These are phyloP conservation scores for Eubasilissa regina DNA, from an alignment of 1,140 invertebrate species.

Conservation along the genomic window DNA sequence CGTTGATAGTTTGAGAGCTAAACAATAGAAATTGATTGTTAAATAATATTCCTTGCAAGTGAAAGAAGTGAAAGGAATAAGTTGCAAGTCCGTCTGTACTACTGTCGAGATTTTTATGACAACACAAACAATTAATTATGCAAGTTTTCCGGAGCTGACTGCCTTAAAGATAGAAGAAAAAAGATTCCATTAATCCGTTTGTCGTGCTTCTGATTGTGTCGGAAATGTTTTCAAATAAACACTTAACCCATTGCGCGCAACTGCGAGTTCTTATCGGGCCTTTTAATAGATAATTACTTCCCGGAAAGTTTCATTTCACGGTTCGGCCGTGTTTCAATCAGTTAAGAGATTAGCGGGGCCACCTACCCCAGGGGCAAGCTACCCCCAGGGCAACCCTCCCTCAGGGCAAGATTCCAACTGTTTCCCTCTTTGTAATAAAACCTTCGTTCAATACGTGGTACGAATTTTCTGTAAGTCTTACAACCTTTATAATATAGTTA, in stretches of 20 bases:
- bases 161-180: too few relatives aligned
- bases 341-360: conserved; percentile 49
- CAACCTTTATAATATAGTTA: too few relatives aligned
- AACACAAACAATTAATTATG: too few relatives aligned
- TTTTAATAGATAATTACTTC: conserved; percentile 52
- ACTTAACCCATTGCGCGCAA: not conserved
- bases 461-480: not conserved
- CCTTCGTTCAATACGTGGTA: not conserved
- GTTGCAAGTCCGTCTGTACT: too few relatives aligned
- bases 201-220: not conserved
- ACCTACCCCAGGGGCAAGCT: not conserved
- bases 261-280: conserved; percentile 37
- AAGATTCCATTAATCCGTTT: not conserved
- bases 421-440: not conserved
- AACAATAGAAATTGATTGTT: too few relatives aligned
- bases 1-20: too few relatives aligned
- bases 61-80: too few relatives aligned
- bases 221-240: conserved; percentile 26
- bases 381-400: conserved; percentile 1
- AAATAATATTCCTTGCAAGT: too few relatives aligned
- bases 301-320: conserved; percentile 43
- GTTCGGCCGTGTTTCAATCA: conserved; percentile 46
- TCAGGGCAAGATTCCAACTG: conserved; percentile 3
- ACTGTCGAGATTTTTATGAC: too few relatives aligned
- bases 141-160: too few relatives aligned